Percentiles rank a stretch among this genome's conserved stretches.
phyloP scores from a whole-genome alignment of 2,797 vertebrate genomes.

The Dipus sagitta region DNA sequence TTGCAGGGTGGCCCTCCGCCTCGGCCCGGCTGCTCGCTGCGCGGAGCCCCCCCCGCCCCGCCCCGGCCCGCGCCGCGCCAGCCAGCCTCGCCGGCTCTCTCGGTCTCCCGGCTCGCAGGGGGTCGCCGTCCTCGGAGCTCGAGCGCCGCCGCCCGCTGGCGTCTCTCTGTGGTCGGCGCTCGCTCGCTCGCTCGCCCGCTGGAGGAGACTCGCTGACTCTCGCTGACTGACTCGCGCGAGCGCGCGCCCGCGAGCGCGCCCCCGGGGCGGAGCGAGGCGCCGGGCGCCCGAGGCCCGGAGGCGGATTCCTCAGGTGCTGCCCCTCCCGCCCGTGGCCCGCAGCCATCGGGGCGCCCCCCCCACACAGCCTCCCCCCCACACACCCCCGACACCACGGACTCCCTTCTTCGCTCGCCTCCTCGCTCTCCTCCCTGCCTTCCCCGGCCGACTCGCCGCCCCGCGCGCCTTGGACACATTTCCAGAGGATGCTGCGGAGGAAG shows the following conservation, averaged over 20 bases:
- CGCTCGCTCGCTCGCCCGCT: background rate
- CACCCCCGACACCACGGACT: too few species aligned
- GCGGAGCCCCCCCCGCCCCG: slow-evolving; percentile 56
- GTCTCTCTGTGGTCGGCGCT: slow-evolving; percentile 73
- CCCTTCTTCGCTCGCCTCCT: background rate
- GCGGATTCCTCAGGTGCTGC: slow-evolving; percentile 86
- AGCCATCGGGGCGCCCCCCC: background rate
- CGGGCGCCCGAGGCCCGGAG: slow-evolving; percentile 76
- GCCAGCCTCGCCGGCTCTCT: too few species aligned
- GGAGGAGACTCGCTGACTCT: too few species aligned
- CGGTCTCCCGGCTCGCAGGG: too few species aligned
- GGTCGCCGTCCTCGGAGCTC: slow-evolving; percentile 41
- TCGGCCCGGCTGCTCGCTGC: slow-evolving; percentile 63
- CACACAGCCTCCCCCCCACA: fast-evolving
- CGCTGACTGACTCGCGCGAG: too few species aligned
- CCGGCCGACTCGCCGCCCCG: background rate
- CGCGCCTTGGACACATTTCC: too few species aligned
- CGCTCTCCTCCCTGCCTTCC: background rate
- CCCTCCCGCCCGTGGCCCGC: slow-evolving; percentile 80
- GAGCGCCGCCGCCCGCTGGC: slow-evolving; percentile 72
- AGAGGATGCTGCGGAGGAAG: too few species aligned
- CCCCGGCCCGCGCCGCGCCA: background rate
- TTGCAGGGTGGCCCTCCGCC: slow-evolving; percentile 63
- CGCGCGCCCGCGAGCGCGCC: slow-evolving; percentile 76
- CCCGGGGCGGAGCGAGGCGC: slow-evolving; percentile 81